Evolutionary conservation across 2,113 vertebrate species (phyloP).

Genomic region (Rhinoptilus africanus): DNA sequence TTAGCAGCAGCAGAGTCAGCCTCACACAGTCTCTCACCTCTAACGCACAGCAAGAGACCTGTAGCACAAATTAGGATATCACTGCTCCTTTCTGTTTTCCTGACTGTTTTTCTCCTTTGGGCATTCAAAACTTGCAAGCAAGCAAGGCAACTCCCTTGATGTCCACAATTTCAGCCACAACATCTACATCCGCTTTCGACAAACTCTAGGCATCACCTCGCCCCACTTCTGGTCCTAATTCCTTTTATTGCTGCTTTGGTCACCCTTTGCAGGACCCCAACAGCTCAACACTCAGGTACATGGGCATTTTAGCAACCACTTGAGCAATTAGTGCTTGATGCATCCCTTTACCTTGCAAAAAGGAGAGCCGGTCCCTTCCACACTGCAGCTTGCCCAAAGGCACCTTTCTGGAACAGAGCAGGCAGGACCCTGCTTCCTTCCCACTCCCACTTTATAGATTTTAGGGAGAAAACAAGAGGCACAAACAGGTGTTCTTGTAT

Average conservation of each 20-base stretch:
- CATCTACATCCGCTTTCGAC: neutral
- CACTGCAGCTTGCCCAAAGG: neutral
- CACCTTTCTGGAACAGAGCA: neutral
- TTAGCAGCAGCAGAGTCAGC: neutral
- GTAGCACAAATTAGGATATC: neutral
- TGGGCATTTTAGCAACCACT: fast-evolving
- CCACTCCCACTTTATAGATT: neutral
- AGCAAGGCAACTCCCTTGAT: neutral
- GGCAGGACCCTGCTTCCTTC: fast-evolving
- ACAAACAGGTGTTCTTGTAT: neutral
- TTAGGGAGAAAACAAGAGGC: neutral
- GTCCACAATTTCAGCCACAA: neutral
- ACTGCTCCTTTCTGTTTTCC: neutral
- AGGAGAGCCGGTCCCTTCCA: neutral
- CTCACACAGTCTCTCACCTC: neutral
- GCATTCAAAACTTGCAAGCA: neutral
- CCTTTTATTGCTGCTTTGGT: neutral
- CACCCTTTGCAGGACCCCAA: neutral
- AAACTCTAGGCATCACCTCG: neutral
- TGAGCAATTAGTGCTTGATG: neutral
- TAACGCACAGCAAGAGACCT: neutral
- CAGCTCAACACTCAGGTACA: neutral
- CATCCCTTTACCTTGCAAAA: neutral
- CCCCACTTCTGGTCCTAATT: neutral
- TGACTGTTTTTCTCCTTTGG: neutral